Percentiles rank a stretch among this genome's conserved stretches.
These are phyloP conservation scores for Drusus annulatus DNA, from an alignment of 1,140 invertebrate species.

Conservation along the genomic window DNA sequence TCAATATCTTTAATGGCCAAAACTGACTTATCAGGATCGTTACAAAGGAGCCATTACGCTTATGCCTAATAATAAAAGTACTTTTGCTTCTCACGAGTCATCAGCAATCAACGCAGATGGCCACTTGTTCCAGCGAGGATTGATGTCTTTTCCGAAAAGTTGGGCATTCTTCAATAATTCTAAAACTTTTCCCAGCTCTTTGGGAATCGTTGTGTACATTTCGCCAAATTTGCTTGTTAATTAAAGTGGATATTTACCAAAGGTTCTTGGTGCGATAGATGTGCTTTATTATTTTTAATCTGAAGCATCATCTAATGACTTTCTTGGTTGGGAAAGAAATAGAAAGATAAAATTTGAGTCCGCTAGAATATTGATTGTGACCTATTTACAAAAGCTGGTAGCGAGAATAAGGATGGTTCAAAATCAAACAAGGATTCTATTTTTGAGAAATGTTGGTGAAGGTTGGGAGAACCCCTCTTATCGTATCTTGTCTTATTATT, in stretches of 20 bases:
- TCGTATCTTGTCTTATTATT: too few species aligned
- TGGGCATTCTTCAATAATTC: not conserved
- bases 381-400: too few species aligned
- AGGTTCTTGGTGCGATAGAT: too few species aligned
- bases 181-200: not conserved
- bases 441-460: too few species aligned
- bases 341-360: too few species aligned
- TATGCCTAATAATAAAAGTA: not conserved
- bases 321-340: too few species aligned
- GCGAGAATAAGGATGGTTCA: too few species aligned
- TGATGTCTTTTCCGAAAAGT: not conserved
- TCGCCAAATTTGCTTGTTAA: not conserved
- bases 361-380: too few species aligned
- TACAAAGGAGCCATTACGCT: constrained; percentile 19
- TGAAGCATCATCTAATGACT: too few species aligned
- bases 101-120: not conserved
- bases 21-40: constrained; percentile 8
- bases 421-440: too few species aligned
- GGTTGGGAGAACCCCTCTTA: too few species aligned
- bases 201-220: not conserved
- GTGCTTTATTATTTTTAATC: too few species aligned
- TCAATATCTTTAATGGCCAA: not conserved
- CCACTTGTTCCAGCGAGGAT: not conserved
- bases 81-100: not conserved
- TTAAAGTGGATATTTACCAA: not conserved